Base-by-base conservation (phyloP, 2,888 invertebrate species). In the Zeuzera pyrina region DNA sequence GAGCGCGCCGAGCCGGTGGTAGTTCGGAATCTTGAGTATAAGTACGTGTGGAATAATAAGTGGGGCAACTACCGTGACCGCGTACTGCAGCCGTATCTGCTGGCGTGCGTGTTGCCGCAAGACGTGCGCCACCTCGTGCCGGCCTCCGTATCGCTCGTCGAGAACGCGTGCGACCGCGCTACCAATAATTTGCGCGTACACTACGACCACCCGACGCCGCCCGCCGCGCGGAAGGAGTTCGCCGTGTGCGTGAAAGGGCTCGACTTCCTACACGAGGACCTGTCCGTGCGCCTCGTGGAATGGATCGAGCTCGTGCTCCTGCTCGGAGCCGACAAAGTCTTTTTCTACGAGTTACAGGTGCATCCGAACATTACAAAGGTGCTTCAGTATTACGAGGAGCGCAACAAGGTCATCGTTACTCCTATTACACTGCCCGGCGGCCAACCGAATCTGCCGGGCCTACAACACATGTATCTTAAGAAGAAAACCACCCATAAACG, bases 41-140 rank as follows among this genome's bases (percentile, higher is more conserved):
- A 95, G 66, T 95, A 95, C 68, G 93, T 95, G 49, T 96, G 96
- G 96, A 93, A 94, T 68, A 90, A 90, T 52, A 94, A 94, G 70
- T 96, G 95, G 96, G 95, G 95, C 36, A 95, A 95, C 74, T 94
- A 94, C 76, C 92, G 93, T 61, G 93, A 95, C 69, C 91, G 91
- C 31, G 91, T 95, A 42, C 93, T 94, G 65, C 95, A 96, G 74
- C 95, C 96, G 0, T 96, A 94, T 66, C 85, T 96, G 47, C 89
- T 94, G 43, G 94, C 95, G 12, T 96, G 96, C 71, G 91, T 93
- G 59, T 87, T 96, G 48, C 95, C 96, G 0, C 86, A 87, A 41
- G 87, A 87, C 11, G 91, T 91, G 65, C 87, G 88, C 32, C 85
- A 88, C 36, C 85, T 89, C 10, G 87, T 90, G 11, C 95, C 95